Base-by-base conservation (phyloP, 1,140 invertebrate genomes). In the Zaprionus lachaisei region DNA sequence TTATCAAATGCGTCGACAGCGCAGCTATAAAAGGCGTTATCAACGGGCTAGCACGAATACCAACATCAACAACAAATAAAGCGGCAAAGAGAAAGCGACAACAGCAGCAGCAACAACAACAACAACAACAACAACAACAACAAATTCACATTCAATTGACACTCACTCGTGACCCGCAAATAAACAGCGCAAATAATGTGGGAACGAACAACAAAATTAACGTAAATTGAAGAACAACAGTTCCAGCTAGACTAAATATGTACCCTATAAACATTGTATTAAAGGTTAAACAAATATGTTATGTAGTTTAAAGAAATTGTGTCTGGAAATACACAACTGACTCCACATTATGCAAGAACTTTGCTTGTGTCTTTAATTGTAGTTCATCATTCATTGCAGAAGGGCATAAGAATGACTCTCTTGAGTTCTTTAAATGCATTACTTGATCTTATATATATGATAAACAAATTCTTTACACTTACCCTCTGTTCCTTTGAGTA, bases 11-110 rank as follows among this genome's bases (percentile, higher is more conserved):
- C 62, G 26, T 17, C 24, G 47, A 15, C 62, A 49, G 57, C 44
- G 67, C 55, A 70, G 56, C 62, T 77, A 86, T 82, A 80, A 83
- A 83, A 83, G 69, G 67, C 77, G 77, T 87, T 83, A 86, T 86
- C 83, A 83, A 56, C 63, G 55, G 44, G 60, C 64, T 37, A 57
- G 47, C 60, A 77, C 26, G 63, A 76, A 56, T 65, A 57, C 47
- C 64, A 47, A n/a, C 61, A 62, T 5, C 15, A 37, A 22, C 20
- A 65, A 11, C n/a, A 41, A 38, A 1, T 38, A 20, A 14, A 47
- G 5, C n/a, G 5, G n/a, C 41, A 5, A 47, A 49, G 47, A 11
- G 47, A 49, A 22, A 49, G 47, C n/a, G n/a, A 7, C n/a, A 20
- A 20, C 47, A 22, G 38, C 15, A 41, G 4, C 24, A 26, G 5